These are phyloP conservation scores for Halichondria panicea DNA, from an alignment of 37 sponge, comb jelly and placozoan species.

Conservation along the genomic window DNA sequence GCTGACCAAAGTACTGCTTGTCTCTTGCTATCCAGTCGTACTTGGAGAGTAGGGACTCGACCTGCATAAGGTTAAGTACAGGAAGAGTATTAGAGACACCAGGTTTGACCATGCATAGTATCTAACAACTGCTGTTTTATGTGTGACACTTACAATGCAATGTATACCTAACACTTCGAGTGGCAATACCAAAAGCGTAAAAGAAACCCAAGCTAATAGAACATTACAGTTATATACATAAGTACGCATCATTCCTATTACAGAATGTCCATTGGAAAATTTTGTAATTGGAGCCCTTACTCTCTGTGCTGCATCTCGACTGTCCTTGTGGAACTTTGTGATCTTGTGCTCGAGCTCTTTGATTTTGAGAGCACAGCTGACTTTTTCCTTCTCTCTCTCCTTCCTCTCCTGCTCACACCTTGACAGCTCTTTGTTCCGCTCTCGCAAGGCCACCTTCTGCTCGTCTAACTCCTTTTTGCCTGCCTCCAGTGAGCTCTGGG, in stretches of 20 bases:
- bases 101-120: too few species aligned
- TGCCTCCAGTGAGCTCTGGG: conserved; percentile 31
- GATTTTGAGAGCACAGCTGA: conserved; percentile 33
- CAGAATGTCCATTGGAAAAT: too few species aligned
- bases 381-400: conserved; percentile 71
- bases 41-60: conserved; percentile 70
- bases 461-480: conserved; percentile 53
- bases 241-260: too few species aligned
- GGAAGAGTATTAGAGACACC: not conserved
- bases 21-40: conserved; percentile 96
- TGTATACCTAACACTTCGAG: not conserved
- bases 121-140: too few species aligned
- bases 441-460: conserved; percentile 34
- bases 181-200: too few species aligned
- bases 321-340: conserved; percentile 78
- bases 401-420: conserved; percentile 53
- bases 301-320: conserved; percentile 83
- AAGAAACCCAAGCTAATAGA: too few species aligned
- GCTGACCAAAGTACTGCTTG: conserved; percentile 91
- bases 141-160: too few species aligned
- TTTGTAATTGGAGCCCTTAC: too few species aligned
- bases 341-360: conserved; percentile 90
- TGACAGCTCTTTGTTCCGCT: conserved; percentile 80
- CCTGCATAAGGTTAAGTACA: conserved; percentile 38
- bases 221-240: too few species aligned